Evolutionary conservation across 2,113 vertebrate genomes (phyloP).

Genomic region (Pteronura brasiliensis): DNA sequence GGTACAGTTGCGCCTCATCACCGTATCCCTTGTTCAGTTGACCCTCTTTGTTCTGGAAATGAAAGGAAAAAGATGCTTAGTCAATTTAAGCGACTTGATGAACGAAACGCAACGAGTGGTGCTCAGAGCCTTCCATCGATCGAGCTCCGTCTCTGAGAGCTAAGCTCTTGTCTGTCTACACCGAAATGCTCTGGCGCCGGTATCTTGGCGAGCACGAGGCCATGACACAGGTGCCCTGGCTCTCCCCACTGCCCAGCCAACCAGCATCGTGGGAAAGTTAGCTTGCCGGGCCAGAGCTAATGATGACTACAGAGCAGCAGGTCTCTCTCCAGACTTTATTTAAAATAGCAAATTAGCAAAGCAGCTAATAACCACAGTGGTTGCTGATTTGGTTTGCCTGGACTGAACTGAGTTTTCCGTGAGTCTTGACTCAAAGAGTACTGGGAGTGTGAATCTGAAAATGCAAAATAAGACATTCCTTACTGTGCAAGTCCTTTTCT

Average conservation of each 20-base stretch:
- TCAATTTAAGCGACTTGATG: not conserved
- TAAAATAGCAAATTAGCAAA: constrained; percentile 40
- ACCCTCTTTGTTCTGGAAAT: not conserved
- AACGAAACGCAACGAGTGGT: not conserved
- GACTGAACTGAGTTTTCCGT: not conserved
- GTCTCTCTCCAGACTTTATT: not conserved
- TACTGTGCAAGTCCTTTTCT: not conserved
- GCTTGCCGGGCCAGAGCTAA: not conserved
- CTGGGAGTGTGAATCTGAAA: not conserved
- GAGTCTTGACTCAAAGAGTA: not conserved
- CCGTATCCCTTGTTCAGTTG: not conserved
- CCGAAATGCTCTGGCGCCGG: not conserved
- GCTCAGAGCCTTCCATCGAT: not conserved
- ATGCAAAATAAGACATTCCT: constrained; percentile 15
- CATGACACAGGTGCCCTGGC: not conserved
- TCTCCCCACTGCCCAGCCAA: not conserved
- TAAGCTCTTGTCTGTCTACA: not conserved
- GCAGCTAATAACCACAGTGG: not conserved
- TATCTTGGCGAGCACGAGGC: not conserved
- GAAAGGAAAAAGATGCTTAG: not conserved
- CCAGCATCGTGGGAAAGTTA: not conserved
- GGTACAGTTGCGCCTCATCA: not conserved
- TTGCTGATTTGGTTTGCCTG: constrained; percentile 18
- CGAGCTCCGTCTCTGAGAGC: not conserved
- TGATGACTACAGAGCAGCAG: not conserved